Percentiles rank a stretch among this genome's conserved stretches.
These are phyloP conservation scores for Drosophila neutralis DNA, from an alignment of 2,888 invertebrate genomes.

Conservation along the genomic window DNA sequence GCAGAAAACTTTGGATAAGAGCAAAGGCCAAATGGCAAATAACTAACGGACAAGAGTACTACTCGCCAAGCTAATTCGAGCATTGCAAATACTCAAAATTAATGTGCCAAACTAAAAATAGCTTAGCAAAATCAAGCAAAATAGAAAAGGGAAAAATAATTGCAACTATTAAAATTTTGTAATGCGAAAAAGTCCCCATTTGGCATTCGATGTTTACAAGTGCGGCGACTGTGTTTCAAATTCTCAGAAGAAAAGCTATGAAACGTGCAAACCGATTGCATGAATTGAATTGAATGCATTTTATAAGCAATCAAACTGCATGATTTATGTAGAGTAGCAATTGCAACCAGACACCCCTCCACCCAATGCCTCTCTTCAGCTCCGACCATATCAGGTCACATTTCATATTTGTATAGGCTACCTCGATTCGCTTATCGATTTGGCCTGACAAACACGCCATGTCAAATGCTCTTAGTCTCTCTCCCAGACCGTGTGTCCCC, in stretches of 20 bases:
- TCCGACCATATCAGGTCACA: neutral
- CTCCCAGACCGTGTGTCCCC: neutral
- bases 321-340: slow-evolving; percentile 66
- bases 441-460: slow-evolving; percentile 43
- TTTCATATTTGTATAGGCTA: slow-evolving; percentile 16
- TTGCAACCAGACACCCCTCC: neutral
- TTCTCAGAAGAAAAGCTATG: slow-evolving; percentile 39
- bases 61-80: slow-evolving; percentile 14
- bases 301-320: slow-evolving; percentile 67
- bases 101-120: slow-evolving; percentile 38
- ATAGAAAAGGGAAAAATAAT: neutral
- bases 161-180: slow-evolving; percentile 15
- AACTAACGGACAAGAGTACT: slow-evolving; percentile 1
- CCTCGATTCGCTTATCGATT: slow-evolving; percentile 53
- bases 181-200: slow-evolving; percentile 15
- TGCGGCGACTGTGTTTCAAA: slow-evolving; percentile 15
- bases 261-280: slow-evolving; percentile 70
- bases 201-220: slow-evolving; percentile 25
- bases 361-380: neutral
- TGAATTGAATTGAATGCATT: slow-evolving; percentile 65
- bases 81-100: slow-evolving; percentile 32
- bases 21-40: slow-evolving; percentile 32
- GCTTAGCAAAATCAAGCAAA: neutral
- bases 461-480: slow-evolving; percentile 18
- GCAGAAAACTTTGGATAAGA: slow-evolving; percentile 20